phyloP scores from a whole-genome alignment of 2,113 vertebrate genomes.

The Galbula dea region DNA sequence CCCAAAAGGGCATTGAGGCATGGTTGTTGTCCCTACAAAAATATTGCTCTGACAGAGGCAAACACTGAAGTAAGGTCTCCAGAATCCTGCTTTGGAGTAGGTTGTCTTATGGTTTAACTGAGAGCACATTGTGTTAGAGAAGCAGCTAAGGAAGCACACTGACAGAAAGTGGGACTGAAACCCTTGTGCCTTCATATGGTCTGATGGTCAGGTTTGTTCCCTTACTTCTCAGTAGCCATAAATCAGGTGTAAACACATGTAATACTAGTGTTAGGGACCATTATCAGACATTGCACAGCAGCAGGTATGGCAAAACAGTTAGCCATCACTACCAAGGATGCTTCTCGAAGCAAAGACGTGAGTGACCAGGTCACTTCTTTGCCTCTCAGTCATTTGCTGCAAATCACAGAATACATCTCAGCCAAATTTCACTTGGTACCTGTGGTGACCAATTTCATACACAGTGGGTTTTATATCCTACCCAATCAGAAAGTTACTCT shows the following conservation, averaged over 20 bases:
- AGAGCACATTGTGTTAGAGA: background rate
- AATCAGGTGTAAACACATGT: background rate
- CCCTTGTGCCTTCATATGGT: background rate
- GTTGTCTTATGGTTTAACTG: background rate
- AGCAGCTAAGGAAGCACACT: background rate
- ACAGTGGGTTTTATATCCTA: background rate
- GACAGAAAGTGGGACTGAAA: background rate
- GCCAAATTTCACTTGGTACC: background rate
- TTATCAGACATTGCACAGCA: background rate
- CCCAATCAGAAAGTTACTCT: background rate
- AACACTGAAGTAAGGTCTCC: background rate
- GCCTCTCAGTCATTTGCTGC: background rate
- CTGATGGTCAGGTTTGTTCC: background rate
- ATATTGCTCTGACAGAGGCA: background rate
- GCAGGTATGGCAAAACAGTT: background rate
- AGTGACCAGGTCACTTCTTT: background rate
- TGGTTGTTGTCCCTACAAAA: background rate
- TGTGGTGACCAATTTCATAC: background rate
- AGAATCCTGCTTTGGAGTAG: background rate
- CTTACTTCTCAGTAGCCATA: background rate
- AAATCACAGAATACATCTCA: background rate
- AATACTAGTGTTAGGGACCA: background rate
- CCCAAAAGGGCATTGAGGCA: background rate
- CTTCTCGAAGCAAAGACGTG: background rate
- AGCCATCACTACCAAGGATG: background rate